phyloP scores from a whole-genome alignment of 2,888 invertebrate genomes.

The Tridacna gigas region DNA sequence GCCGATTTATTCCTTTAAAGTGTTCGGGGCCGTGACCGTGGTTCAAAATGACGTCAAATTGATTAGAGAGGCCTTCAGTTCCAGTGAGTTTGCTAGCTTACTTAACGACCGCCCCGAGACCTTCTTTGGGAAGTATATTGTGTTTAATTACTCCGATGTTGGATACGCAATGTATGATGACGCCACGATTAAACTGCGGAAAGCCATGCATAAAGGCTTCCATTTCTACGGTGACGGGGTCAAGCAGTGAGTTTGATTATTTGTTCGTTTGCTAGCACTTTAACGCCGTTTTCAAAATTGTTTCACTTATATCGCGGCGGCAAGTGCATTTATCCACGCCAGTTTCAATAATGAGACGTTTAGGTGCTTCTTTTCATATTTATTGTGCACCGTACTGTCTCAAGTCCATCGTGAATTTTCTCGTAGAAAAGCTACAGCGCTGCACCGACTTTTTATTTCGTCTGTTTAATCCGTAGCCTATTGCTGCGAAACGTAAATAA shows the following conservation, averaged over 20 bases:
- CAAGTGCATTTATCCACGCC: too few relatives aligned
- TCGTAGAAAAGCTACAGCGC: too few relatives aligned
- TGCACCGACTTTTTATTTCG: too few relatives aligned
- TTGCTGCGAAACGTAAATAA: too few relatives aligned
- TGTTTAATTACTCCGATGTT: conserved; percentile 28
- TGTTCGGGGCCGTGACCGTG: conserved; percentile 9
- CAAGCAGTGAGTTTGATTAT: neutral
- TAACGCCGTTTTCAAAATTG: too few relatives aligned
- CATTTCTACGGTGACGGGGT: conserved; percentile 41
- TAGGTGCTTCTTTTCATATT: too few relatives aligned
- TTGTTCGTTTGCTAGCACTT: neutral
- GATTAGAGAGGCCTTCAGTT: conserved; percentile 23
- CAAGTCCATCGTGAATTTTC: too few relatives aligned
- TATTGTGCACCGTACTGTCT: too few relatives aligned
- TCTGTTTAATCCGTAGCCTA: too few relatives aligned
- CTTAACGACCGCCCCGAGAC: conserved; percentile 38
- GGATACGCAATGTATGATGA: conserved; percentile 34
- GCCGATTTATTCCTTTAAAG: conserved; percentile 20
- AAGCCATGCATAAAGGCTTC: conserved; percentile 28
- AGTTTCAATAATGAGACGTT: too few relatives aligned
- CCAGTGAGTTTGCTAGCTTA: neutral
- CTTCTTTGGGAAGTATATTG: conserved; percentile 36
- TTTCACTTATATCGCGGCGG: too few relatives aligned
- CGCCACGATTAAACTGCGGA: conserved; percentile 23
- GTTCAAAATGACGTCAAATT: conserved; percentile 21